A percentile compares a stretch with the other conserved stretches of the same genome.
phyloP scores from a whole-genome alignment of 2,113 vertebrate genomes.

The Ageneiosus marmoratus region DNA sequence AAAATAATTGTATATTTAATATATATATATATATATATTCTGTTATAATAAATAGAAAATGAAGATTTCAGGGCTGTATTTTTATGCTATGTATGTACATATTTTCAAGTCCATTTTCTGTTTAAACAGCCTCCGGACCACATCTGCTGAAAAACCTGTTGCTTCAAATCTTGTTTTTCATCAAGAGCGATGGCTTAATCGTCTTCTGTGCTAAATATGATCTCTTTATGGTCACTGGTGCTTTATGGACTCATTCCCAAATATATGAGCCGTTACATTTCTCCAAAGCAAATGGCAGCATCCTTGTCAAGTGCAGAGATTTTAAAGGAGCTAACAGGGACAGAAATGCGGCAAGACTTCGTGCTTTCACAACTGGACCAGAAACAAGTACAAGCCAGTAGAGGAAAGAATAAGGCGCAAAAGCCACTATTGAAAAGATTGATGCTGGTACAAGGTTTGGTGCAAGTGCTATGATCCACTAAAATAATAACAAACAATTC shows the following conservation, averaged over 20 bases:
- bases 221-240: neutral
- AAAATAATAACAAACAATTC: neutral
- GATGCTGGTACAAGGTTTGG: neutral
- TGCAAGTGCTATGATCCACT: neutral
- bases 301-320: neutral
- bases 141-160: conserved; percentile 1
- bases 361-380: neutral
- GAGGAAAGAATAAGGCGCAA: neutral
- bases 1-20: neutral
- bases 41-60: neutral
- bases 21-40: too few relatives aligned
- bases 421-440: neutral
- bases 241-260: neutral
- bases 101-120: neutral
- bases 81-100: too few relatives aligned
- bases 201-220: neutral
- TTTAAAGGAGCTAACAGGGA: neutral
- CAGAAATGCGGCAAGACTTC: conserved; percentile 5
- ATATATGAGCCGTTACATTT: neutral
- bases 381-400: too few relatives aligned
- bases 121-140: neutral
- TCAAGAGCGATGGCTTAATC: neutral
- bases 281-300: neutral
- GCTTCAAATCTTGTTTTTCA: neutral
- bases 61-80: neutral